Evolutionary conservation across 2,888 invertebrate genomes (phyloP).

Genomic region (Cephalotes varians): DNA sequence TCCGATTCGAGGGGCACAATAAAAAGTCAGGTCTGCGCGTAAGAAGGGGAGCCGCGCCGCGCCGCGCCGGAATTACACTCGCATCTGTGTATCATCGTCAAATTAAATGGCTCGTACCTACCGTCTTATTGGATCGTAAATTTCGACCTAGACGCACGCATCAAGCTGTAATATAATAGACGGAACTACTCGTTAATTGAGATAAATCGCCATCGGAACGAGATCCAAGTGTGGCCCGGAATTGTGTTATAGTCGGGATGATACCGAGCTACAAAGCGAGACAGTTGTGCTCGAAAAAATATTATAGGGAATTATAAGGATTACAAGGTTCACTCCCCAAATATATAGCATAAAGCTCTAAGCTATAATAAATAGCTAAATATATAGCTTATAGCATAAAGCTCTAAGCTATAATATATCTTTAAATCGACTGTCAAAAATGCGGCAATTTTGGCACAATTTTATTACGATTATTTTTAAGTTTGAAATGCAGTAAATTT

Average conservation of each 20-base stretch:
- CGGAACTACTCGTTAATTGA: conserved; percentile 55
- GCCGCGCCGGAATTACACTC: not conserved
- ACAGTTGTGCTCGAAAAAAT: not conserved
- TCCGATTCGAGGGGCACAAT: conserved; percentile 44
- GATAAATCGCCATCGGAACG: conserved; percentile 58
- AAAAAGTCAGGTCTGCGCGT: not conserved
- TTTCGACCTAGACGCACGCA: conserved; percentile 47
- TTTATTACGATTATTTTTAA: not conserved
- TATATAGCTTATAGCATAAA: no score
- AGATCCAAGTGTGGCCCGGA: conserved; percentile 42
- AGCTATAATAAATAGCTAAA: not conserved
- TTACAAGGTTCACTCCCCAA: not conserved
- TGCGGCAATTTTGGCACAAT: not conserved
- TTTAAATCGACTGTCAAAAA: not conserved
- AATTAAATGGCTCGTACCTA: conserved; percentile 53
- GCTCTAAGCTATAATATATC: not conserved
- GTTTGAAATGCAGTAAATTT: not conserved
- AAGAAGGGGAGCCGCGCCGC: not conserved
- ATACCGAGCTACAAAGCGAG: not conserved
- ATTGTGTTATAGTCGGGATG: not conserved
- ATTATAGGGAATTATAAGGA: not conserved
- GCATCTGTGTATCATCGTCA: conserved; percentile 61
- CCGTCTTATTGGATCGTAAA: conserved; percentile 53
- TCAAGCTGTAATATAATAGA: conserved; percentile 49
- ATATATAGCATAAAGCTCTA: not conserved